Conservation (phyloP, 1,140 invertebrate genomes). For the Apis cerana region DNA sequence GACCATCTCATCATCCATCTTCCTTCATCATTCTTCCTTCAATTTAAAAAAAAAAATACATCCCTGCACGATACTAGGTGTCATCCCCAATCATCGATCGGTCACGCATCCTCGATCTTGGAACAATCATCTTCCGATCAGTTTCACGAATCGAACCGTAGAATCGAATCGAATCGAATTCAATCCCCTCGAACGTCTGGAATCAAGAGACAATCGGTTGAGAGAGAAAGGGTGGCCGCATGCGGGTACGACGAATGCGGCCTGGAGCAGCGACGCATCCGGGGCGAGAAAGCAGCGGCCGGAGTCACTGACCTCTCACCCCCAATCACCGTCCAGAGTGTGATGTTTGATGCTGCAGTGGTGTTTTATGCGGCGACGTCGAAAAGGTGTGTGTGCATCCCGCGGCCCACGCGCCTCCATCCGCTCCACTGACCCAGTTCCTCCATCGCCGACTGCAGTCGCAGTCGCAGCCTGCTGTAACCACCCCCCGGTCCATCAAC, state of each 20-base stretch:
- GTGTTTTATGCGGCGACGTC: slow-evolving; percentile 75
- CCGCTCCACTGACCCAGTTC: slow-evolving; percentile 55
- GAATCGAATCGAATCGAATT: no score
- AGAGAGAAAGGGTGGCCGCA: not conserved
- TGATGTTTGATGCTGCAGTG: slow-evolving; percentile 79
- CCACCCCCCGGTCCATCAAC: not conserved
- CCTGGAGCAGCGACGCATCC: slow-evolving; percentile 32
- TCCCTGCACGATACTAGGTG: no score
- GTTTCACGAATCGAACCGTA: no score
- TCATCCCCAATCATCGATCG: no score
- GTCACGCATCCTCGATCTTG: no score
- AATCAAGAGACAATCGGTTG: not conserved
- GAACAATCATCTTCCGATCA: not conserved
- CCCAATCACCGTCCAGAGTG: slow-evolving; percentile 70
- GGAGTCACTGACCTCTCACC: slow-evolving; percentile 73
- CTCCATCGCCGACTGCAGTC: slow-evolving; percentile 34
- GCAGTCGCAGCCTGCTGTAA: slow-evolving; percentile 20
- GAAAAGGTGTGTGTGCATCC: slow-evolving; percentile 74
- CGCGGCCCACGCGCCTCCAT: slow-evolving; percentile 10
- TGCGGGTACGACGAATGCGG: slow-evolving; percentile 47
- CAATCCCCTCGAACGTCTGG: not conserved
- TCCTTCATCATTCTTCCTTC: not conserved
- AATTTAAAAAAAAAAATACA: not conserved
- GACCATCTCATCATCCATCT: not conserved
- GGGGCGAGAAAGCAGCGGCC: slow-evolving; percentile 40